These are phyloP conservation scores for Glareola pratincola DNA, from an alignment of 2,113 vertebrate genomes.

Conservation along the genomic window DNA sequence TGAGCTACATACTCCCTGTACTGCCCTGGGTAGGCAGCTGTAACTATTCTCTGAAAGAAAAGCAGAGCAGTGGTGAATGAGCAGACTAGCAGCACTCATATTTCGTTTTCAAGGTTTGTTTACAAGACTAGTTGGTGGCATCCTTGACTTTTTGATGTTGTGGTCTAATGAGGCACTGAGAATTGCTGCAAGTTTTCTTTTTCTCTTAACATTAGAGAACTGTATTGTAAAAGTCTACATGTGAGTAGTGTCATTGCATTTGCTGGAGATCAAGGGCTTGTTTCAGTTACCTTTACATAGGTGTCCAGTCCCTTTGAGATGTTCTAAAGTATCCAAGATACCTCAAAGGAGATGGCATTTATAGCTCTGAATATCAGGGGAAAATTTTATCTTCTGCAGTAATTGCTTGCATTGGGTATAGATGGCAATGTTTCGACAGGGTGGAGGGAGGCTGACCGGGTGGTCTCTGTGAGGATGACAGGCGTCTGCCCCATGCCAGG, in stretches of 20 bases:
- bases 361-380: neutral
- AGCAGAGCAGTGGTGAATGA: neutral
- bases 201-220: neutral
- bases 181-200: neutral
- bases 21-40: neutral
- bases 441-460: accelerated
- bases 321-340: neutral
- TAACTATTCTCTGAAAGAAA: neutral
- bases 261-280: neutral
- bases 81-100: neutral
- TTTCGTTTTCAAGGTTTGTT: neutral
- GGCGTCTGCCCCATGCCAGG: neutral
- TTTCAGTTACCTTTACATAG: neutral
- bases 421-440: neutral
- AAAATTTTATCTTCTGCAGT: neutral
- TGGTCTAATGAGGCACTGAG: neutral
- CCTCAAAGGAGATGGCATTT: neutral
- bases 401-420: neutral
- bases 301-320: neutral
- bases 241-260: neutral
- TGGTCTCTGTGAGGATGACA: neutral
- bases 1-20: neutral
- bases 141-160: neutral
- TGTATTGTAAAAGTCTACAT: neutral
- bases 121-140: neutral